phyloP scores from a whole-genome alignment of 2,888 invertebrate genomes.

The Phoronis australis region DNA sequence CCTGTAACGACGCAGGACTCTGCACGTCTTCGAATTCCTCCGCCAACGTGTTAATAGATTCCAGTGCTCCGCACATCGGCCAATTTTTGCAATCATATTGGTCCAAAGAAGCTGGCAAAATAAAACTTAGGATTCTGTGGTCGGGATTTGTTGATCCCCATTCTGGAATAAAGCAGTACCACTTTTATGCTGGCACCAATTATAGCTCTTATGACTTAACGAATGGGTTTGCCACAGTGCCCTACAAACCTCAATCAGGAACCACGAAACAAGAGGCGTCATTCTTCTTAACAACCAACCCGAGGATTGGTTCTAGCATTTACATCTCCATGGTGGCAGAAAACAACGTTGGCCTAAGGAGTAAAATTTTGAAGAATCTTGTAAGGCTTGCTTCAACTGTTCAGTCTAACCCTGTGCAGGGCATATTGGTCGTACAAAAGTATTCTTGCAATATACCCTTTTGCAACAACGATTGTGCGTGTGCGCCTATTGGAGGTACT shows the following conservation, averaged over 20 bases:
- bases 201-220: conserved; percentile 1
- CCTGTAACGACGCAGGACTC: conserved; percentile 3
- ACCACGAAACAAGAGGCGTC: too few species aligned
- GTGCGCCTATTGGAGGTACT: conserved; percentile 13
- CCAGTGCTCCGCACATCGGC: conserved; percentile 9
- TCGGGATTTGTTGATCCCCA: too few species aligned
- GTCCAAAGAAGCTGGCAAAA: too few species aligned
- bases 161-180: background rate
- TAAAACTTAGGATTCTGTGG: background rate
- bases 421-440: conserved; percentile 11
- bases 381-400: too few species aligned
- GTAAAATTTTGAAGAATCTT: conserved; percentile 10
- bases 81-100: too few species aligned
- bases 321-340: background rate
- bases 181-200: background rate
- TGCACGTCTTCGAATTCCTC: conserved; percentile 4
- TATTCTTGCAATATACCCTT: conserved; percentile 15
- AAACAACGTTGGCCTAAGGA: too few species aligned
- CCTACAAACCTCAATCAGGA: too few species aligned
- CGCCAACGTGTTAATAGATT: conserved; percentile 3
- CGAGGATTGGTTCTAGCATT: conserved; percentile 12
- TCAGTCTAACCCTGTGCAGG: too few species aligned
- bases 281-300: conserved; percentile 1
- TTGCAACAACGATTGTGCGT: conserved; percentile 18
- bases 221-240: background rate